Conservation (phyloP, 23 tunicate genomes). For the Trididemnum miniatum region DNA sequence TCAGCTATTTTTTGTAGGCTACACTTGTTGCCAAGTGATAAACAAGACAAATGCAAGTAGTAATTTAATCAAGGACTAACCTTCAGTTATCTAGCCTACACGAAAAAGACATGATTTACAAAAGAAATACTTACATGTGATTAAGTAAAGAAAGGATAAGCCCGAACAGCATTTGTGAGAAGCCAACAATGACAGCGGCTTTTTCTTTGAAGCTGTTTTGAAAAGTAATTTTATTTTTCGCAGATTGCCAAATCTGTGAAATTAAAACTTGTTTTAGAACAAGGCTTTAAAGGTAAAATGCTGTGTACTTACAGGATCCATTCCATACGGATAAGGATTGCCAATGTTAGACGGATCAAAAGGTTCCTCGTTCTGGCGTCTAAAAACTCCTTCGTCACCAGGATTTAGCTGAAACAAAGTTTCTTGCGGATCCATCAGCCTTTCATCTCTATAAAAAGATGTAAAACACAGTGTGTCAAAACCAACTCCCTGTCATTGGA, state of each 20-base stretch:
- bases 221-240: constrained; percentile 85
- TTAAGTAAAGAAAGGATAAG: constrained; percentile 67
- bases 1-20: no score
- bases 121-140: constrained; percentile 65
- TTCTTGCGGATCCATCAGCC: no score
- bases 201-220: constrained; percentile 94
- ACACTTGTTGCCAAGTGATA: no score
- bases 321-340: constrained; percentile 88
- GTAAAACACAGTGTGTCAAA: no score
- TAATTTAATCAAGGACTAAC: no score
- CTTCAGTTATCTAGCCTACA: no score
- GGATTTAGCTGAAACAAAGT: no score
- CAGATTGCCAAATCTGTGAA: constrained; percentile 93
- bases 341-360: constrained; percentile 20
- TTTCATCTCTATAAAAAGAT: no score
- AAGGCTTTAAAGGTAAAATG: background rate
- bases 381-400: constrained; percentile 46
- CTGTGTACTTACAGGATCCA: constrained; percentile 73
- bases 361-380: constrained; percentile 32
- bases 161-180: constrained; percentile 91
- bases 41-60: no score
- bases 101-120: no score
- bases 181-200: constrained; percentile 83
- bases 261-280: no score
- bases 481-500: no score